These are phyloP conservation scores for Boulengeromyrus knoepffleri DNA, from an alignment of 2,113 vertebrate genomes.

Conservation along the genomic window DNA sequence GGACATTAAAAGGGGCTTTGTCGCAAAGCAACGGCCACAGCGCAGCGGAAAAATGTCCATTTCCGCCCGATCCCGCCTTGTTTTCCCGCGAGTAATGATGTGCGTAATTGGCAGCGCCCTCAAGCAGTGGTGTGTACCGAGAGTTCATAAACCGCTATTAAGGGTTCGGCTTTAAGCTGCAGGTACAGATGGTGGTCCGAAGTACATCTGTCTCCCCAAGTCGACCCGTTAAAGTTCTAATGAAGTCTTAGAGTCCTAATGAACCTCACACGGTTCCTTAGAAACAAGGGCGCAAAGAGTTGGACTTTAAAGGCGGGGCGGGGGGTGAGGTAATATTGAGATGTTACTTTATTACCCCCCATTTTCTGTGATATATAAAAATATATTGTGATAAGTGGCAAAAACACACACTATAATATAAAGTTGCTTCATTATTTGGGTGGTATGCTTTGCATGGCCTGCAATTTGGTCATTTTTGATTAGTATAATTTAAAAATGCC, in stretches of 20 bases:
- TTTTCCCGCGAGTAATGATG: conserved; percentile 59
- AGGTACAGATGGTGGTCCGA: conserved; percentile 55
- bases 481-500: conserved; percentile 5
- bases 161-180: conserved; percentile 55
- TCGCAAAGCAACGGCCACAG: conserved; percentile 75
- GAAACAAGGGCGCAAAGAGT: conserved; percentile 1
- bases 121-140: conserved; percentile 53
- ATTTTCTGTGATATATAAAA: neutral
- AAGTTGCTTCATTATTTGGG: conserved; percentile 16
- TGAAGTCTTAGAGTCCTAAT: conserved; percentile 33
- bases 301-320: neutral
- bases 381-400: neutral
- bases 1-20: conserved; percentile 68
- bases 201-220: conserved; percentile 52
- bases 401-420: neutral
- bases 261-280: conserved; percentile 36
- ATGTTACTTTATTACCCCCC: neutral
- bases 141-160: conserved; percentile 62
- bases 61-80: conserved; percentile 49
- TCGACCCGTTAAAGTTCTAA: conserved; percentile 41
- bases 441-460: neutral
- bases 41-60: conserved; percentile 68
- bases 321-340: neutral
- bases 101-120: conserved; percentile 64
- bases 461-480: conserved; percentile 9